These are phyloP conservation scores for Ptychochromis oligacanthus DNA, from an alignment of 2,113 vertebrate species.

Conservation along the genomic window DNA sequence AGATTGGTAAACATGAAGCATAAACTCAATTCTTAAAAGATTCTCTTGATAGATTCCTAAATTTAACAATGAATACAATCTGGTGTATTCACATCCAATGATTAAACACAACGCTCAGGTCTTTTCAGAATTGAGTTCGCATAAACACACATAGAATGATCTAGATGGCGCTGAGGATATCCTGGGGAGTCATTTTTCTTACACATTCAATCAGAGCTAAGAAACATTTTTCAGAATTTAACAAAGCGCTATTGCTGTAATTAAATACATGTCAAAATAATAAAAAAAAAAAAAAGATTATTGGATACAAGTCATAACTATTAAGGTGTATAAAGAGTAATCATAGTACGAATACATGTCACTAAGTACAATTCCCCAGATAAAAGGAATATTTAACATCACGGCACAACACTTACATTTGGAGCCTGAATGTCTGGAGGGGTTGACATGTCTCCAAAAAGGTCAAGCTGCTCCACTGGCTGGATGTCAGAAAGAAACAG, in stretches of 20 bases:
- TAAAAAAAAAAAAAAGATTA: too few relatives aligned
- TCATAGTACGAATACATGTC: neutral
- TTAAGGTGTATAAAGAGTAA: neutral
- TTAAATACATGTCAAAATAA: neutral
- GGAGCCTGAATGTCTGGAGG: conserved; percentile 90
- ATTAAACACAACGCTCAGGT: neutral
- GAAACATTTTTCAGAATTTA: neutral
- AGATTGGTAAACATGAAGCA: conserved; percentile 38
- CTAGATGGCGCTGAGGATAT: conserved; percentile 1
- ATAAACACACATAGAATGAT: conserved; percentile 25
- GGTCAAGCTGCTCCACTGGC: conserved; percentile 89
- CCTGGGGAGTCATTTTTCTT: neutral
- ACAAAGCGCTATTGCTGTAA: neutral
- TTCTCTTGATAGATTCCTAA: neutral
- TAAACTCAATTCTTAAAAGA: conserved; percentile 56
- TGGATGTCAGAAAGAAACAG: conserved; percentile 68
- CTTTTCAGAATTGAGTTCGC: conserved; percentile 59
- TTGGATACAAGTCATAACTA: too few relatives aligned
- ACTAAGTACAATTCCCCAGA: neutral
- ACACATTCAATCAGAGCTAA: neutral
- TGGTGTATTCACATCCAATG: neutral
- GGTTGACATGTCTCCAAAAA: conserved; percentile 98
- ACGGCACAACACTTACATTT: conserved; percentile 83
- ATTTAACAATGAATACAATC: neutral
- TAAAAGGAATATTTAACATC: conserved; percentile 6